phyloP scores from a whole-genome alignment of 1,140 invertebrate species.

The Ectropis grisescens region DNA sequence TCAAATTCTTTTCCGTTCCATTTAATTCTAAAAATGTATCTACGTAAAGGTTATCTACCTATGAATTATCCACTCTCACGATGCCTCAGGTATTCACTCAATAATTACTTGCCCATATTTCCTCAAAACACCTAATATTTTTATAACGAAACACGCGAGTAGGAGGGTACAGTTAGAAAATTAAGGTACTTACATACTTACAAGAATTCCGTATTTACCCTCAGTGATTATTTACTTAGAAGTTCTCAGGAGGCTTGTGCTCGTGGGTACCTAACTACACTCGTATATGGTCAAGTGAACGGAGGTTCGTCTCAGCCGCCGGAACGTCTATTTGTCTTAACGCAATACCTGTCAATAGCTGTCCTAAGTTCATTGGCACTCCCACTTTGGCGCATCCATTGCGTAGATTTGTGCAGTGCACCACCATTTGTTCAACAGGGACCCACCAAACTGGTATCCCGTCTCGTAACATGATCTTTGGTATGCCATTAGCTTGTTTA shows the following conservation, averaged over 20 bases:
- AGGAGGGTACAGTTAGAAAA: constrained; percentile 35
- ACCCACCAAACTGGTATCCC: constrained; percentile 47
- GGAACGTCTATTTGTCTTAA: constrained; percentile 65
- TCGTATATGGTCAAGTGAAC: constrained; percentile 54
- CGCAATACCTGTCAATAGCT: constrained; percentile 66
- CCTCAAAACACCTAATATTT: no score
- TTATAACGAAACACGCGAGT: no score
- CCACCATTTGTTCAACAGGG: constrained; percentile 34
- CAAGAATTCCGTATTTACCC: constrained; percentile 55
- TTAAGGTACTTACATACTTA: constrained; percentile 33
- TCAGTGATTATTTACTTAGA: constrained; percentile 53
- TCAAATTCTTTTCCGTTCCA: no score
- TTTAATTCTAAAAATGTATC: no score
- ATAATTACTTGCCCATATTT: no score
- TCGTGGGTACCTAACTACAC: constrained; percentile 37
- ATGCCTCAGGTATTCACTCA: no score
- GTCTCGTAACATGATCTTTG: constrained; percentile 48
- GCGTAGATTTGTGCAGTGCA: constrained; percentile 57
- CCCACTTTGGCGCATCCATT: constrained; percentile 57
- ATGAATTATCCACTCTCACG: no score
- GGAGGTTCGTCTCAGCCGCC: constrained; percentile 56
- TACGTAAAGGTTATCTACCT: no score
- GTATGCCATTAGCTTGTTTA: constrained; percentile 62
- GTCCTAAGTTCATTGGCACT: constrained; percentile 64
- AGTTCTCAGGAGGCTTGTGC: constrained; percentile 51